Evolutionary conservation across 2,113 vertebrate species (phyloP), one percentile per base, ranked within the genome.

Genomic region (Bungarus multicinctus): DNA sequence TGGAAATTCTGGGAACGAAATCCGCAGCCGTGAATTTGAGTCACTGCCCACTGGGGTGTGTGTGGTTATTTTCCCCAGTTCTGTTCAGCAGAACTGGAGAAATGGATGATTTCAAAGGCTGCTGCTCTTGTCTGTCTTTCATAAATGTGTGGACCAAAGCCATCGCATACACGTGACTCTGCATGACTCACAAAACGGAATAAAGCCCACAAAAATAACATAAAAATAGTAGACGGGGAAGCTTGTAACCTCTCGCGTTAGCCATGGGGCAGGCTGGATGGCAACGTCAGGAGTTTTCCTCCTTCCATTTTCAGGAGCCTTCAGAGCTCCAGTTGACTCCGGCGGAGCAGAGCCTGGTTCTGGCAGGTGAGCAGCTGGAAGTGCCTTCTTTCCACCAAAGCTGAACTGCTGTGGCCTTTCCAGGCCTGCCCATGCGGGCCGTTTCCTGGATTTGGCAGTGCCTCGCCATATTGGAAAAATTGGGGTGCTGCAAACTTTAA

Each of bases 301-400:
- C 57, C 43, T 60, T 27, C 34, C 88, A 90, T 91, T 47, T 54
- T 2, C 90, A 14, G 5, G n/a, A 39, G 55, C 3, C 89, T 0
- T 27, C 58, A 27, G 64, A 88, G 1, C 88, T 85, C 23, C 90
- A 92, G 45, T 2, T 50, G 8, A 91, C 45, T 5, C 30, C 55
- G 0, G 0, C 96, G 60, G 50, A 95, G 34, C 95, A 94, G 95
- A 97, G 97, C 93, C 89, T 96, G 88, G 81, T 96, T 34, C 93
- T 97, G 0, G 96, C 97, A 95, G 94, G 96, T 97, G 87, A 16
- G 89, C 16, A 0, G 10, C 9, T 1, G 27, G 10, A 5, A 1
- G 23, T 16, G 2, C 18, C 22, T 53, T 52, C 14, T n/a, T 54
- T 18, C 18, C 2, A 10, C 18, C 85, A 16, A 22, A n/a, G 3